These are phyloP conservation scores for Eurosta solidaginis DNA, from an alignment of 1,140 invertebrate genomes.

Conservation along the genomic window DNA sequence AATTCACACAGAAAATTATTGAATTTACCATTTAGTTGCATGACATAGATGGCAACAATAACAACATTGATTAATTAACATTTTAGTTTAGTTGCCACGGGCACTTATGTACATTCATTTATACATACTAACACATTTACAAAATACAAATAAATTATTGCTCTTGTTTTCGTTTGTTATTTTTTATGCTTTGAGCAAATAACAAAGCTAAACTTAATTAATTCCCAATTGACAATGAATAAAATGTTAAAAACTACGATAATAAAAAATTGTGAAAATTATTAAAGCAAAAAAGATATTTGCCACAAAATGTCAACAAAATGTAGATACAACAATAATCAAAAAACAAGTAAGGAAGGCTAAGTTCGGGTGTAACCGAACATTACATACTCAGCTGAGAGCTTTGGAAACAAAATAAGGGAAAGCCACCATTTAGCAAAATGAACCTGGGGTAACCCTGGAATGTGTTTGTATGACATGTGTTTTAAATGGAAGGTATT, in stretches of 20 bases:
- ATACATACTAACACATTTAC: not conserved
- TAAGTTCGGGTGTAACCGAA: too few species aligned
- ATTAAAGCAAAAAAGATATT: not conserved
- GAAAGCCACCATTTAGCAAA: too few species aligned
- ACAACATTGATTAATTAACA: constrained; percentile 9
- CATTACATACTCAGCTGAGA: too few species aligned
- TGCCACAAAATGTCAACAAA: not conserved
- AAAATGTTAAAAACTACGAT: not conserved
- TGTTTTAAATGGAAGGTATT: too few species aligned
- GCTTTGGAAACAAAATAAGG: too few species aligned
- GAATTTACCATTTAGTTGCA: not conserved
- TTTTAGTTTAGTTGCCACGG: not conserved
- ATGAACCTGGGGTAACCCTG: too few species aligned
- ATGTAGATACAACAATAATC: too few species aligned
- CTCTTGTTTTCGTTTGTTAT: not conserved
- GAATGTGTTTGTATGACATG: too few species aligned
- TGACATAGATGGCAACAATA: not conserved
- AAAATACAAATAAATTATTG: not conserved
- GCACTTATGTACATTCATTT: not conserved
- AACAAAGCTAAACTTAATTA: constrained; percentile 13
- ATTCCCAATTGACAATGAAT: not conserved
- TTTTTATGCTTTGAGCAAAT: not conserved
- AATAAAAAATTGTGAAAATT: not conserved
- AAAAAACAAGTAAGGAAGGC: too few species aligned
- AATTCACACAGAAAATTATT: not conserved